Conservation (phyloP, 2,888 invertebrate genomes). For the Autographa gamma region DNA sequence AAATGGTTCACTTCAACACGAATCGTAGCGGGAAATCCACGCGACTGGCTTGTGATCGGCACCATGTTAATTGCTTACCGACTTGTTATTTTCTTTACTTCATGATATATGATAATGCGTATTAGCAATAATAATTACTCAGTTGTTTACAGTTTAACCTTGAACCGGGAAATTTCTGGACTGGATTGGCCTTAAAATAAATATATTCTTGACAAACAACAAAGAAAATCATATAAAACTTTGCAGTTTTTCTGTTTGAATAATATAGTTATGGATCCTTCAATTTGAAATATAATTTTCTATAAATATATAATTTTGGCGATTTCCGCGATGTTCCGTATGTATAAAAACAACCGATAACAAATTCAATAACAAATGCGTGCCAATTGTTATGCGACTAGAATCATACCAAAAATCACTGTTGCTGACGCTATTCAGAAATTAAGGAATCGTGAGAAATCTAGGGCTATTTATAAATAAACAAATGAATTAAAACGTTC, state of each 20-base stretch:
- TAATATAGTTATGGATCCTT: conserved; percentile 30
- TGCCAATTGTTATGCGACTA: conserved; percentile 16
- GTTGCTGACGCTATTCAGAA: conserved; percentile 28
- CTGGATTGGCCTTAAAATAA: conserved; percentile 26
- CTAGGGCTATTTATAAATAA: conserved; percentile 73
- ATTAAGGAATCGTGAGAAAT: conserved; percentile 72
- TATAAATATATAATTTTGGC: not conserved
- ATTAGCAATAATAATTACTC: conserved; percentile 65
- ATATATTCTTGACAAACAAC: conserved; percentile 25
- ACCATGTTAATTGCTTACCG: conserved; percentile 81
- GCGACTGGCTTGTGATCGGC: conserved; percentile 85
- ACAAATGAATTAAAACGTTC: conserved; percentile 71
- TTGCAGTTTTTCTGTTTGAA: conserved; percentile 36
- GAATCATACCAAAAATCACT: conserved; percentile 18
- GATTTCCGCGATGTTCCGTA: not conserved
- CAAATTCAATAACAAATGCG: conserved; percentile 14
- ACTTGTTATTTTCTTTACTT: conserved; percentile 77
- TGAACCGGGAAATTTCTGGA: conserved; percentile 49
- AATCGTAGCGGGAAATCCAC: conserved; percentile 87
- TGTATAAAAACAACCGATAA: conserved; percentile 12
- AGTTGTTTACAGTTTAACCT: conserved; percentile 70
- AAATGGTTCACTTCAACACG: conserved; percentile 86
- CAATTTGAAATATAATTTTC: conserved; percentile 23
- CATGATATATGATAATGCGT: conserved; percentile 61
- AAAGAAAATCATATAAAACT: conserved; percentile 38